These are phyloP conservation scores for Nephrotoma appendiculata DNA, from an alignment of 2,888 invertebrate genomes.

Conservation along the genomic window DNA sequence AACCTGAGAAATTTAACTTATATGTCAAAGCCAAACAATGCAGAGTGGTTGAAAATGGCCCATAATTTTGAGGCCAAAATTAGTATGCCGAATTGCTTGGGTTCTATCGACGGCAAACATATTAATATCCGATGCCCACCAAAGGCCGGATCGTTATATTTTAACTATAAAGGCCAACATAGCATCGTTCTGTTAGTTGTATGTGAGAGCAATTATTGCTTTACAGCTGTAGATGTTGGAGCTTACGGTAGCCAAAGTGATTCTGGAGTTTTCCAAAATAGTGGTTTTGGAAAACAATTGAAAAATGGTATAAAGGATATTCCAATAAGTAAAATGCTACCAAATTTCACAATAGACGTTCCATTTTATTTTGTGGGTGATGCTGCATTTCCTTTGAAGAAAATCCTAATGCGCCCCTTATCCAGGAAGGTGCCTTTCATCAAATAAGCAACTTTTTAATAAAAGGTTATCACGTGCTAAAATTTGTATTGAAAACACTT, in stretches of 20 bases:
- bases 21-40: too few species aligned
- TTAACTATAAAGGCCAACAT: background rate
- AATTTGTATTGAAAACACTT: conserved; percentile 6
- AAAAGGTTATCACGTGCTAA: conserved; percentile 7
- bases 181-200: background rate
- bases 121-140: too few species aligned
- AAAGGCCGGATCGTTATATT: background rate
- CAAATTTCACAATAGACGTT: background rate
- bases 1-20: too few species aligned
- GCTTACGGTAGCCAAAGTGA: background rate
- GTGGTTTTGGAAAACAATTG: background rate
- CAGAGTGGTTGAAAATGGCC: too few species aligned
- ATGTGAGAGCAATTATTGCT: background rate
- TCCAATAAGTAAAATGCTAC: background rate
- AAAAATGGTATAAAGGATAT: background rate
- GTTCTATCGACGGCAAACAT: too few species aligned
- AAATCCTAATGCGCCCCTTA: conserved; percentile 7
- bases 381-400: conserved; percentile 7
- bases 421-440: conserved; percentile 4
- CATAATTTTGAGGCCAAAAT: too few species aligned
- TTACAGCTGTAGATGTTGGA: background rate
- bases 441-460: conserved; percentile 6
- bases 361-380: conserved; percentile 9
- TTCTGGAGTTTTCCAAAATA: background rate
- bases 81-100: too few species aligned